These are phyloP conservation scores for Nothoprocta pentlandii DNA, from an alignment of 2,113 vertebrate genomes.

Conservation along the genomic window DNA sequence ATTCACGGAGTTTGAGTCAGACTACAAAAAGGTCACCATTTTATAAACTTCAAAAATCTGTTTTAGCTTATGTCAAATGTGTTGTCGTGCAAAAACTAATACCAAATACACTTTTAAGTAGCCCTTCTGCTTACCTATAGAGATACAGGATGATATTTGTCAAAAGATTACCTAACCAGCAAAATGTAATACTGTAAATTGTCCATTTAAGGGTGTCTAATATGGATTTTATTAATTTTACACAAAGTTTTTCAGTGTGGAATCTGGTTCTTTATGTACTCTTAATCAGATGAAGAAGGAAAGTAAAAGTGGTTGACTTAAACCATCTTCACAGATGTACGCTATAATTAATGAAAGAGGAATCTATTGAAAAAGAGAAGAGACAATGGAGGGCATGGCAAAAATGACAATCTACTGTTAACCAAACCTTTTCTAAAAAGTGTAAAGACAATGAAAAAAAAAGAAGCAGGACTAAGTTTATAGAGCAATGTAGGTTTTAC, in stretches of 20 bases:
- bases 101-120: neutral
- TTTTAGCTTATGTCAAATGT: neutral
- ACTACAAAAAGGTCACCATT: neutral
- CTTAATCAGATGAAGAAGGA: neutral
- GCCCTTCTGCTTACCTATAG: neutral
- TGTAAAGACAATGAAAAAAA: neutral
- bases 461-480: rapidly evolving
- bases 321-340: neutral
- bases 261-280: neutral
- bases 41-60: neutral
- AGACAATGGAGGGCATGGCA: rapidly evolving
- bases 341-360: neutral
- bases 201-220: neutral
- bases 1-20: neutral
- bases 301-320: neutral
- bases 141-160: neutral
- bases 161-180: neutral
- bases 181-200: neutral
- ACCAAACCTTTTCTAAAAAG: neutral
- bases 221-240: neutral
- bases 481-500: neutral
- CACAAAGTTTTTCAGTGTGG: neutral
- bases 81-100: rapidly evolving
- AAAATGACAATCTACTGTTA: neutral
- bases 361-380: neutral